A percentile compares a stretch with the other conserved stretches of the same genome.
Evolutionary conservation across 2,888 invertebrate species (phyloP).

Genomic region (Hyposoter didymator): DNA sequence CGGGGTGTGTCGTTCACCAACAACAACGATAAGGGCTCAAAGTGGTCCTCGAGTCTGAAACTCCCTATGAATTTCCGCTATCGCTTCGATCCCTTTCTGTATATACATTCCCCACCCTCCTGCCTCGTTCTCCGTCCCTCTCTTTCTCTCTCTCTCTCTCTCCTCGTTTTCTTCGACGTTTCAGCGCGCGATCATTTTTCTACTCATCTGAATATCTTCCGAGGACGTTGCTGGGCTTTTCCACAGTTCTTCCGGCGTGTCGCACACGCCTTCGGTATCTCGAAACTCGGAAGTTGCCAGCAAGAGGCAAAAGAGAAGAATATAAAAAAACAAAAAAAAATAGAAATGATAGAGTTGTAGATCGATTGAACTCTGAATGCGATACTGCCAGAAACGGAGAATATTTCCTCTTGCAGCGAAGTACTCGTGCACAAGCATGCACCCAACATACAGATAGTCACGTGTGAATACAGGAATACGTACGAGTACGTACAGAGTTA

Average conservation of each 20-base stretch:
- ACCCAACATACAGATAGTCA: background rate
- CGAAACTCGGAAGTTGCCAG: constrained; percentile 22
- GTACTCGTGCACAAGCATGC: background rate
- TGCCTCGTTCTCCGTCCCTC: background rate
- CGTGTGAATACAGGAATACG: background rate
- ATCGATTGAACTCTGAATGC: constrained; percentile 25
- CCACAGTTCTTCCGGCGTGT: background rate
- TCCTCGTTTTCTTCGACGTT: background rate
- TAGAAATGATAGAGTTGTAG: constrained; percentile 18
- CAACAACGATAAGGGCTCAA: constrained; percentile 43
- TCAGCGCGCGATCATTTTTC: constrained; percentile 14
- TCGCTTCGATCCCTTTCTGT: constrained; percentile 16
- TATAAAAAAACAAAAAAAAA: background rate
- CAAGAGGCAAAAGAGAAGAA: background rate
- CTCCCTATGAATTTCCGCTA: constrained; percentile 19
- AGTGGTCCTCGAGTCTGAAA: constrained; percentile 49
- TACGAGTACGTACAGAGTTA: background rate
- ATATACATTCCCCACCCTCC: background rate
- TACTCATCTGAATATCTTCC: constrained; percentile 11
- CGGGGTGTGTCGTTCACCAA: constrained; percentile 14
- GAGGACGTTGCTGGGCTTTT: constrained; percentile 28
- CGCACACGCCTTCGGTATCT: constrained; percentile 13
- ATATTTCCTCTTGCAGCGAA: constrained; percentile 32
- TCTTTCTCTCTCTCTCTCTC: background rate
- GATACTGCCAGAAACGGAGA: constrained; percentile 41